phyloP scores from a whole-genome alignment of 53 echinoderm and acorn worm genomes.

The Mesocentrotus franciscanus region DNA sequence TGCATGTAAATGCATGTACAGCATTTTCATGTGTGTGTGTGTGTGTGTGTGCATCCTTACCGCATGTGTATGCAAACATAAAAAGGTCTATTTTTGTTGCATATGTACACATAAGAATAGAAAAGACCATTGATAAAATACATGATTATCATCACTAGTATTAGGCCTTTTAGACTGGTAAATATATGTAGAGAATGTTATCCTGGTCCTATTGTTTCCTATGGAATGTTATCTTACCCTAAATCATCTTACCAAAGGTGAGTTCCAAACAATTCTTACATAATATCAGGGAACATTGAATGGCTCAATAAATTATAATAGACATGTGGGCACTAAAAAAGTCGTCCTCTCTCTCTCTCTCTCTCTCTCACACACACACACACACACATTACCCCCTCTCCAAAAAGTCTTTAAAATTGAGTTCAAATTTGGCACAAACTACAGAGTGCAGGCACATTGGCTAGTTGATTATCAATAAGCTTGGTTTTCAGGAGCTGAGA shows the following conservation, averaged over 20 bases:
- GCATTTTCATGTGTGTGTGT: too few species aligned
- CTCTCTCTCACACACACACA: not conserved
- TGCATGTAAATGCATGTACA: too few species aligned
- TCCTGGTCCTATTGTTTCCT: not conserved
- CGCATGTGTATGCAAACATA: too few species aligned
- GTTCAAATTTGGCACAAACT: conserved; percentile 2
- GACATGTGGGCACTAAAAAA: not conserved
- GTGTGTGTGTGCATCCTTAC: too few species aligned
- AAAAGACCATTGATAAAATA: not conserved
- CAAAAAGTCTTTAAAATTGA: not conserved
- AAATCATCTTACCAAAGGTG: not conserved
- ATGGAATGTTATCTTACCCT: not conserved
- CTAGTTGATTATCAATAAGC: not conserved
- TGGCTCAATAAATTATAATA: not conserved
- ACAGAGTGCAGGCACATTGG: not conserved
- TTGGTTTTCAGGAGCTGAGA: not conserved
- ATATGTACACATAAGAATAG: not conserved
- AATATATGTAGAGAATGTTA: not conserved
- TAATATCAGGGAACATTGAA: not conserved
- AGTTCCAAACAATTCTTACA: not conserved
- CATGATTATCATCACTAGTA: not conserved
- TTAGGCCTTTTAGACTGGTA: not conserved
- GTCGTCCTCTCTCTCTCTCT: not conserved
- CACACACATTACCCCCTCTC: not conserved
- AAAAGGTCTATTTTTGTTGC: too few species aligned